These are phyloP conservation scores for Tetrapedia diversipes DNA, from an alignment of 2,888 invertebrate species.

Conservation along the genomic window DNA sequence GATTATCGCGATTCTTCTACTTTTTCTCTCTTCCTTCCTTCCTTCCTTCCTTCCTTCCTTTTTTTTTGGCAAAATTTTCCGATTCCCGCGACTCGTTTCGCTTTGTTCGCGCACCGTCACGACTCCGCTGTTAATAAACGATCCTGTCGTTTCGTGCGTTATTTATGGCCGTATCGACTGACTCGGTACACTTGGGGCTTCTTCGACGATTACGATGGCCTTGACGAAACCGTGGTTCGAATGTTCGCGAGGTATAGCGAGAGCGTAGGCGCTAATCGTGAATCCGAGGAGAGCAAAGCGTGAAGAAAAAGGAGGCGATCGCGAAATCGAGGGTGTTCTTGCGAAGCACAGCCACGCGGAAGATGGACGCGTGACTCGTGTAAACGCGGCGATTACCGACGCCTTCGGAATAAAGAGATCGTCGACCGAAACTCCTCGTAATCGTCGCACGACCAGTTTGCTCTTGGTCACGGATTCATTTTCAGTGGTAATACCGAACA, in stretches of 20 bases:
- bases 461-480: slow-evolving; percentile 48
- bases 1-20: no score
- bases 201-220: no score
- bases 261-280: not conserved
- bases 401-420: slow-evolving; percentile 50
- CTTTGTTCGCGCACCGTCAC: no score
- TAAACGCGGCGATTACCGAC: slow-evolving; percentile 28
- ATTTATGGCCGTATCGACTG: slow-evolving; percentile 23
- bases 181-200: no score
- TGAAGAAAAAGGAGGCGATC: not conserved
- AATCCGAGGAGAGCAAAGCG: not conserved
- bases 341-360: not conserved
- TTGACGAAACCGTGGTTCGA: no score
- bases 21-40: no score
- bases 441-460: slow-evolving; percentile 26
- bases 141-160: slow-evolving; percentile 37
- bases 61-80: no score
- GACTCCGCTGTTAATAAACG: not conserved
- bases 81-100: no score
- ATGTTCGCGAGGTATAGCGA: not conserved
- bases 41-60: no score
- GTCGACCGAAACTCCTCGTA: slow-evolving; percentile 24
- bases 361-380: slow-evolving; percentile 32
- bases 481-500: slow-evolving; percentile 51
- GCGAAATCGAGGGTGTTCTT: not conserved